Evolutionary conservation across 2,888 invertebrate genomes (phyloP).

Genomic region (Uloborus plumipes): DNA sequence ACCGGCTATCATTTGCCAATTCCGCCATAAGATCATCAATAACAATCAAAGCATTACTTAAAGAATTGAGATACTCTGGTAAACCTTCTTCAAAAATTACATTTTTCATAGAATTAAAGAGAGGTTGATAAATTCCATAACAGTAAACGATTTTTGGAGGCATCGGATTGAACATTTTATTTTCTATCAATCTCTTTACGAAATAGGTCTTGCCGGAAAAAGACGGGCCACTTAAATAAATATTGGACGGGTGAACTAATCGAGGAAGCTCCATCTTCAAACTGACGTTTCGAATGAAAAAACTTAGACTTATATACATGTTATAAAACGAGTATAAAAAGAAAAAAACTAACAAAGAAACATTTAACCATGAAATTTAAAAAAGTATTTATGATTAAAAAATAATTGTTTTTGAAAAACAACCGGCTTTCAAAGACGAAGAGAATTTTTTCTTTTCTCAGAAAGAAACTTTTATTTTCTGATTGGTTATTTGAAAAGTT

Average conservation of each 20-base stretch:
- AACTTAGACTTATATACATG: too few relatives aligned
- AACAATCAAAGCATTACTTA: conserved; percentile 10
- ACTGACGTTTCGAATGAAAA: too few relatives aligned
- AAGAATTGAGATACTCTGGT: neutral
- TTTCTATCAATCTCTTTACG: conserved; percentile 11
- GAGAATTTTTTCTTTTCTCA: too few relatives aligned
- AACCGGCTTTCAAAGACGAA: too few relatives aligned
- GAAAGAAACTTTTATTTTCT: too few relatives aligned
- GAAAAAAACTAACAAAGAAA: too few relatives aligned
- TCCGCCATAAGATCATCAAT: conserved; percentile 28
- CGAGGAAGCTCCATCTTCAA: conserved; percentile 6
- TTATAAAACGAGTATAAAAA: too few relatives aligned
- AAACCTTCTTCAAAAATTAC: conserved; percentile 21
- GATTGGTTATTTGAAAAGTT: too few relatives aligned
- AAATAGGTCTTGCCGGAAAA: conserved; percentile 3
- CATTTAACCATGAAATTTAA: too few relatives aligned
- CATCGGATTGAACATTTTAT: conserved; percentile 10
- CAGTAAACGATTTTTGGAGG: conserved; percentile 13
- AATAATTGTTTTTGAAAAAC: too few relatives aligned
- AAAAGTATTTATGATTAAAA: too few relatives aligned
- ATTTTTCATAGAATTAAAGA: conserved; percentile 17
- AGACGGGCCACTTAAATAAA: neutral
- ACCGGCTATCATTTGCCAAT: neutral
- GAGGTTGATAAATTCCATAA: conserved; percentile 7
- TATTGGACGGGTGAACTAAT: conserved; percentile 6